These are phyloP conservation scores for Melanerpes aurifrons DNA, from an alignment of 2,113 vertebrate genomes.

Conservation along the genomic window DNA sequence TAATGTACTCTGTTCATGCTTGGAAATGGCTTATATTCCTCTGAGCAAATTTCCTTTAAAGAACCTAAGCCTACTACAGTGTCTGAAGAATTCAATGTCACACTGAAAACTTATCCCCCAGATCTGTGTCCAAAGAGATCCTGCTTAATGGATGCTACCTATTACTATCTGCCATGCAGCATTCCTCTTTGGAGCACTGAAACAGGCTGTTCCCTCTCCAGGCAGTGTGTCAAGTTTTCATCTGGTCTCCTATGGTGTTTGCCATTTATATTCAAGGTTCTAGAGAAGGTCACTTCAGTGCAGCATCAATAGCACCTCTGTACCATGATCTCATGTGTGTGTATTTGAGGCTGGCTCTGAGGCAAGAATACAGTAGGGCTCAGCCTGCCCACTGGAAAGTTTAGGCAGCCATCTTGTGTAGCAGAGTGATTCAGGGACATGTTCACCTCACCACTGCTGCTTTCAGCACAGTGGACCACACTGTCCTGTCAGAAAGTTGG, in stretches of 20 bases:
- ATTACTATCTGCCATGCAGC: constrained; percentile 29
- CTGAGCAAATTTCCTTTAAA: constrained; percentile 55
- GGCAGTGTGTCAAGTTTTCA: not conserved
- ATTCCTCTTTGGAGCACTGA: constrained; percentile 23
- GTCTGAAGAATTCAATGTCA: constrained; percentile 72
- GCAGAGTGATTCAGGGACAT: constrained; percentile 5
- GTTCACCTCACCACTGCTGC: not conserved
- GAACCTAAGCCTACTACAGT: constrained; percentile 44
- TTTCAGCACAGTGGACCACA: not conserved
- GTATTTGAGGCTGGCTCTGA: not conserved
- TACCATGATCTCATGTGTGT: not conserved
- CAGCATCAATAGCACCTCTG: constrained; percentile 11
- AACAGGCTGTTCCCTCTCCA: constrained; percentile 47
- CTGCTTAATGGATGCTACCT: constrained; percentile 69
- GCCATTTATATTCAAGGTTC: constrained; percentile 56
- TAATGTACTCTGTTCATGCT: constrained; percentile 51
- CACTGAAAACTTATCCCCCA: constrained; percentile 59
- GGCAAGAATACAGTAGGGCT: not conserved
- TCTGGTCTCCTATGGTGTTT: constrained; percentile 30
- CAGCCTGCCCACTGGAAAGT: not conserved
- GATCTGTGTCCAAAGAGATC: constrained; percentile 56
- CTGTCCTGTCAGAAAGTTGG: not conserved
- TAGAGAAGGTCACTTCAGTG: constrained; percentile 42
- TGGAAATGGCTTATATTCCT: constrained; percentile 62
- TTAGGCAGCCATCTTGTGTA: not conserved